Percentiles rank a stretch among this genome's conserved stretches.
phyloP scores from a whole-genome alignment of 2,797 vertebrate species.

The Bradypodion pumilum region DNA sequence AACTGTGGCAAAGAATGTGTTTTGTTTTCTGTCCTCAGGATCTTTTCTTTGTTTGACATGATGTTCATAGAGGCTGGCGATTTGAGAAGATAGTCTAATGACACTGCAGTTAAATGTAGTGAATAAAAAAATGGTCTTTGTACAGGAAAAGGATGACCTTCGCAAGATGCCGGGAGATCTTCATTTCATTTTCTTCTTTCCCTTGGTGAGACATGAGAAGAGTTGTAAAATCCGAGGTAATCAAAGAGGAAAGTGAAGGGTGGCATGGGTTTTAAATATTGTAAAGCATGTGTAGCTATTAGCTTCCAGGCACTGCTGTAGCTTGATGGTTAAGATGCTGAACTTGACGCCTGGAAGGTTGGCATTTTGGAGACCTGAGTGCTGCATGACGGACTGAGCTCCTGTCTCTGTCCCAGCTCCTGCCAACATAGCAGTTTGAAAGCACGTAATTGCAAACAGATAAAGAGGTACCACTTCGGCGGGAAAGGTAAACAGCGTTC shows the following conservation, averaged over 20 bases:
- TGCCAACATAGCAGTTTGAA: too few species aligned
- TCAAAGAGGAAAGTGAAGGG: not conserved
- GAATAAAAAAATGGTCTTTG: not conserved
- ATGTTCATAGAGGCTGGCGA: not conserved
- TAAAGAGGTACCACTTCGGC: too few species aligned
- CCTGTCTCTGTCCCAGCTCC: too few species aligned
- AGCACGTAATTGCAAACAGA: too few species aligned
- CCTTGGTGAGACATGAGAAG: conserved; percentile 4
- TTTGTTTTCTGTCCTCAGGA: not conserved
- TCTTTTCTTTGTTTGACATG: conserved; percentile 3
- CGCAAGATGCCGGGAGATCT: not conserved
- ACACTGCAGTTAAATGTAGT: not conserved
- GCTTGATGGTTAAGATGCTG: too few species aligned
- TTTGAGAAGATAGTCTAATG: not conserved
- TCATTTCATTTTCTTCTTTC: not conserved
- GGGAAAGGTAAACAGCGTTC: too few species aligned
- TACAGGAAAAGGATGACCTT: not conserved
- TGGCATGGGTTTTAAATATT: not conserved
- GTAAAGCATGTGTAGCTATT: too few species aligned
- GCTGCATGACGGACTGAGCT: too few species aligned
- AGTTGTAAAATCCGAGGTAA: not conserved
- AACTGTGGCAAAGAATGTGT: not conserved
- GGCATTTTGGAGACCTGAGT: too few species aligned
- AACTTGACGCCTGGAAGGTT: too few species aligned
- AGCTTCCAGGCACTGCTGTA: too few species aligned